phyloP scores from a whole-genome alignment of 2,797 vertebrate genomes.

The Dermochelys coriacea region DNA sequence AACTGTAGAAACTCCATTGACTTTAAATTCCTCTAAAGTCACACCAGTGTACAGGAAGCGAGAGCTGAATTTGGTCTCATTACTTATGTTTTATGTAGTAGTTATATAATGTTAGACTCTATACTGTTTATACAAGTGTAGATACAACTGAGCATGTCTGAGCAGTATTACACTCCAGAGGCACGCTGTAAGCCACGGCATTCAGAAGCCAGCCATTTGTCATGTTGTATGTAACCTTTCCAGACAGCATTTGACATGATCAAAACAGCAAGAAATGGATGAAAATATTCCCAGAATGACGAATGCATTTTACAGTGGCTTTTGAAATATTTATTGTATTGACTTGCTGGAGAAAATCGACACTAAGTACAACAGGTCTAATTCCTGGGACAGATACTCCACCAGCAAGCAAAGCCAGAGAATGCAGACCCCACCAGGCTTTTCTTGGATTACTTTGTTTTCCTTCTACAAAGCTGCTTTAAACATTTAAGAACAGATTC shows the following conservation, averaged over 20 bases:
- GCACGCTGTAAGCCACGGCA: neutral
- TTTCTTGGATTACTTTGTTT: neutral
- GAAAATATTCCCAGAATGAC: constrained; percentile 32
- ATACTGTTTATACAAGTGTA: constrained; percentile 26
- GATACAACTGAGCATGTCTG: neutral
- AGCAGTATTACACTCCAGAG: neutral
- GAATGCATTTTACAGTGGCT: constrained; percentile 31
- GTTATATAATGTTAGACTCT: neutral
- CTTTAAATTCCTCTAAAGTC: neutral
- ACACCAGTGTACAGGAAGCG: neutral
- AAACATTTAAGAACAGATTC: neutral
- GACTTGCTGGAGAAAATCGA: constrained; percentile 4
- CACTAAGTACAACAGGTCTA: neutral
- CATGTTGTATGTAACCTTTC: neutral
- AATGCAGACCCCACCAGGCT: neutral
- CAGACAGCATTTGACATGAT: neutral
- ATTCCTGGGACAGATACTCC: neutral
- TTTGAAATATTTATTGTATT: constrained; percentile 21
- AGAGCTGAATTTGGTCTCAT: neutral
- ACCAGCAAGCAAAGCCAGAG: neutral
- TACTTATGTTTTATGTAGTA: constrained; percentile 10
- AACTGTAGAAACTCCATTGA: neutral
- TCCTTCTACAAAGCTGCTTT: constrained; percentile 17
- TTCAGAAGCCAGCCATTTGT: neutral
- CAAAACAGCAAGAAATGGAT: constrained; percentile 5